Evolutionary conservation across 2,113 vertebrate species (phyloP), one percentile per base, ranked within the genome.

Genomic region (Urocolius indicus): DNA sequence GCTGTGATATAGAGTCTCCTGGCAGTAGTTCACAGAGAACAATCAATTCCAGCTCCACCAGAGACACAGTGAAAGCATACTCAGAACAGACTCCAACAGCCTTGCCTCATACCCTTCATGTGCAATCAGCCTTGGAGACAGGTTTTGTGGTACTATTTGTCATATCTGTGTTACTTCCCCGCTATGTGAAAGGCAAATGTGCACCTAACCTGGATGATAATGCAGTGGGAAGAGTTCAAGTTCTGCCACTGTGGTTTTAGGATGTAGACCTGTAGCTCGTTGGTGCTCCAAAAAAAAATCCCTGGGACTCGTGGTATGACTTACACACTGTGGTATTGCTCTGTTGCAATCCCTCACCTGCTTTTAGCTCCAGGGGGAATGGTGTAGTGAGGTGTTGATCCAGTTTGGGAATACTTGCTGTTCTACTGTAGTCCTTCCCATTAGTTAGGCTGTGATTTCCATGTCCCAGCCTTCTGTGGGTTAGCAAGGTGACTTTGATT

Each of bases 1-100:
- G 69, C 36, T 8, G 8, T 18, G 62, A 3, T 7, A 30, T 2
- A 2, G 49, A 61, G 8, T 5, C 43, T 30, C n/a, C 49, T 36
- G 1, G 2, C 2, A 9, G 52, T 0, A 19, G 9, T 23, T 36
- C 30, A 16, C 14, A 51, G 69, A 43, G 52, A 69, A 29, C 12
- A n/a, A 66, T 41, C 27, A 27, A 0, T 13, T 26, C 26, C 58
- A 76, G 51, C 61, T 62, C 36, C 65, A 46, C 26, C 17, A 55
- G n/a, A 34, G 34, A 10, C 2, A 2, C 0, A 0, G 24, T 1
- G 15, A 21, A 19, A 57, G 36, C 34, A 14, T 1, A 1, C 43
- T 29, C 63, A 26, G 46, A 62, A 32, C 10, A 63, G 48, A 21
- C 27, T 11, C 2, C 30, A 3, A 1, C 29, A 51, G 49, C 43